These are phyloP conservation scores for Brachionus calyciflorus DNA, from an alignment of 1,140 invertebrate genomes.

Conservation along the genomic window DNA sequence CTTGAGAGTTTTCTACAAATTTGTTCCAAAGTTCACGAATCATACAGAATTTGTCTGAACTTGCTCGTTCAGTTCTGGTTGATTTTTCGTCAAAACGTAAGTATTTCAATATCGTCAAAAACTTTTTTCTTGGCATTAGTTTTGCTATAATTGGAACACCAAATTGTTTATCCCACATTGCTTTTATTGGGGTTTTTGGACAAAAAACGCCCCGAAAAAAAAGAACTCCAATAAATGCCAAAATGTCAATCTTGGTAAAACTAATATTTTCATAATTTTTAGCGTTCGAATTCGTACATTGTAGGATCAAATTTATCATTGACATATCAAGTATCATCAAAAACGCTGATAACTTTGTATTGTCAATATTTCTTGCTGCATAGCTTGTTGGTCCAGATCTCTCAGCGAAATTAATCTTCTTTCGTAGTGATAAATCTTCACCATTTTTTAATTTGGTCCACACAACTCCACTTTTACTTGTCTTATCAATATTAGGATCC, in stretches of 20 bases:
- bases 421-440: neutral
- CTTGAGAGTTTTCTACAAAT: conserved; percentile 3
- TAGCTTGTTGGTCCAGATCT: neutral
- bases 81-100: conserved; percentile 15
- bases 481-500: too few species aligned
- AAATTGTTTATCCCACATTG: neutral
- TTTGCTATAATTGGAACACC: conserved; percentile 24
- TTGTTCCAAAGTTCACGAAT: neutral
- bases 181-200: conserved; percentile 3
- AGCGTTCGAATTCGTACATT: neutral
- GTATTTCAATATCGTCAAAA: neutral
- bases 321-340: neutral
- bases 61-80: neutral
- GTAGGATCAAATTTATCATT: conserved; percentile 7
- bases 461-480: too few species aligned
- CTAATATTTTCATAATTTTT: neutral
- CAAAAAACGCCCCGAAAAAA: neutral
- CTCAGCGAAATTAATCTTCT: neutral
- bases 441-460: too few species aligned
- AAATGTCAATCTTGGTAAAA: neutral
- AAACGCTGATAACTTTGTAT: conserved; percentile 55
- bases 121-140: neutral
- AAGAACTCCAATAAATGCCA: neutral
- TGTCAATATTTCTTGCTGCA: conserved; percentile 51
- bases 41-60: neutral